Evolutionary conservation across 1,140 invertebrate species (phyloP), one percentile per base, ranked within the genome.

Genomic region (Mizuhopecten yessoensis): DNA sequence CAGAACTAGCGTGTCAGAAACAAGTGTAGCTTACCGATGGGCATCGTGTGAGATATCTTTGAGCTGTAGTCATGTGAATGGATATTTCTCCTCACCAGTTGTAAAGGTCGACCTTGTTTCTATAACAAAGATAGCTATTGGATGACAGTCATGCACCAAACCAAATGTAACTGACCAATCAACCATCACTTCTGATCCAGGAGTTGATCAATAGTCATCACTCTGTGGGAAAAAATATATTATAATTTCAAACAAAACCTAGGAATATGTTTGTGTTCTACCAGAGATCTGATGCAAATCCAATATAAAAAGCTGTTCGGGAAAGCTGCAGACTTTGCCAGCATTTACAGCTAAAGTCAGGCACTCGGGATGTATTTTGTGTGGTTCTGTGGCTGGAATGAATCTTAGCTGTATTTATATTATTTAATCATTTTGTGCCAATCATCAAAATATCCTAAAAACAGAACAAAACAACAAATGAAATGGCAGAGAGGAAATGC

Each of bases 371-470:
- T 75, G 20, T 75, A 75, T 75, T 17, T 29, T 75, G 57, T 75
- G 23, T 29, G 29, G 0, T 75, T 75, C 57, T n/a, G n/a, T 29
- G n/a, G 57, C 57, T 75, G 57, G 57, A 75, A 75, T 75, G 57
- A 75, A 75, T 75, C n/a, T 75, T 75, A 75, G 20, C 57, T 29
- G 23, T 75, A 75, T 75, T 75, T 75, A 75, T 29, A 75, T 29
- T 75, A 75, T 75, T 75, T 75, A 75, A 29, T 75, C 57, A 75
- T 75, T 75, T 75, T 75, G 57, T 75, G 57, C 57, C 57, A 75
- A 75, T 75, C 57, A 75, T 29, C 57, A 75, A 75, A n/a, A 29
- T 75, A 75, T n/a, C n/a, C 7, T 5, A 75, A 75, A 75, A 75
- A 75, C 57, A 17, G 9, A 75, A 75, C 45, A n/a, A n/a, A n/a